A percentile compares a stretch with the other conserved stretches of the same genome.
phyloP scores from a whole-genome alignment of 2,888 invertebrate genomes.

The Geophilus truncorum region DNA sequence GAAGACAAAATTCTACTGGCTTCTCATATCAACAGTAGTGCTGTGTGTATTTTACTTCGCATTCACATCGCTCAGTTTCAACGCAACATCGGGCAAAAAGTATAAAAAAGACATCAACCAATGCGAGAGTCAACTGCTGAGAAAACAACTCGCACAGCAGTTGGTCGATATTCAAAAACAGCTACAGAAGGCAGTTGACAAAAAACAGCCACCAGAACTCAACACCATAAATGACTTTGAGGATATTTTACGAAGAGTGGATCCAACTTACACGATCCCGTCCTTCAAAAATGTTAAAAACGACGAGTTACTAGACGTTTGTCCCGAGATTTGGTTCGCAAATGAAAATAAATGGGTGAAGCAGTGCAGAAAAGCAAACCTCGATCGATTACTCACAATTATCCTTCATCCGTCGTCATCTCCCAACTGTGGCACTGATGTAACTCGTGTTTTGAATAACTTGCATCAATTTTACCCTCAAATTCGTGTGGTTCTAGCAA shows the following conservation, averaged over 20 bases:
- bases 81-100: neutral
- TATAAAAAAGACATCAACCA: neutral
- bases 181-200: neutral
- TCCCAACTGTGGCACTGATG: no score
- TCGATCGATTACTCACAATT: neutral
- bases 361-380: neutral
- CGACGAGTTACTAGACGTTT: neutral
- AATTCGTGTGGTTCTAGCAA: neutral
- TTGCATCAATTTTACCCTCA: neutral
- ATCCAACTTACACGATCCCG: neutral
- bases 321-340: neutral
- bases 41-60: neutral
- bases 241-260: neutral
- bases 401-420: neutral
- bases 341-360: neutral
- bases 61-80: neutral
- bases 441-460: neutral
- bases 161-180: neutral
- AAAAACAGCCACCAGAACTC: neutral
- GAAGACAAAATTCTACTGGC: neutral
- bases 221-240: neutral
- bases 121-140: neutral
- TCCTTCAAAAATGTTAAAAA: no score
- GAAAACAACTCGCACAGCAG: neutral
- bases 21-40: neutral